Base-by-base conservation (phyloP, 2,888 invertebrate genomes). In the Andrena dorsata region DNA sequence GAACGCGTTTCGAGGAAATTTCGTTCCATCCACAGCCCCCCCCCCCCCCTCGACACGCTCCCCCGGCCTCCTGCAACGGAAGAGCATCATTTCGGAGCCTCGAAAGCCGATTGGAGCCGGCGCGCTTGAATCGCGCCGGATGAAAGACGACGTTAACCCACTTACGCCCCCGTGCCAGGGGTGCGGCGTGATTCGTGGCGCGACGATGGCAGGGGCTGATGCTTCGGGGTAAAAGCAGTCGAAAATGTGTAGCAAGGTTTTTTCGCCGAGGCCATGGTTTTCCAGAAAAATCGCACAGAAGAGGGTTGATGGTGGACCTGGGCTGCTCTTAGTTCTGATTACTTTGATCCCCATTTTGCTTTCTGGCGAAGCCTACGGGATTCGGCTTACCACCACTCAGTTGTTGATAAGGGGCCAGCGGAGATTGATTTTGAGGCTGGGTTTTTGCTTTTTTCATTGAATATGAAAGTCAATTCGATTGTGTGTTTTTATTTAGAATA, bases 21-120 rank as follows among this genome's bases (percentile, higher is more conserved):
- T 75, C 65, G 58, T 51, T 5, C 28, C 23, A 8, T 47, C 49
- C 7, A 51, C 63, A 16, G 20, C 16, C n/a, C 20, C 30, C 20
- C 6, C 30, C 60, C 16, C n/a, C 20, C 30, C 20, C 6, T n/a
- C 60, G 49, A 1, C 30, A n/a, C 16, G 1, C 26, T 2, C 58
- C 28, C 30, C 16, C 56, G 56, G 10, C 56, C 26, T 66, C 49
- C 10, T 49, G 32, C 30, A 49, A 28, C 13, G 66, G 20, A 66
- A 30, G 20, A 32, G 66, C 66, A 66, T 66, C 66, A 30, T 32
- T 63, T 68, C 61, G 20, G 35, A 53, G 35, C 32, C 26, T 75
- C 53, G 69, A 77, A 75, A 76, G 61, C 58, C 58, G 64, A 69
- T 79, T 58, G 64, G 69, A 64, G 35, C 13, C 26, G 16, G 58